Conservation (phyloP, 1,140 invertebrate species). For the Antheraea pernyi region DNA sequence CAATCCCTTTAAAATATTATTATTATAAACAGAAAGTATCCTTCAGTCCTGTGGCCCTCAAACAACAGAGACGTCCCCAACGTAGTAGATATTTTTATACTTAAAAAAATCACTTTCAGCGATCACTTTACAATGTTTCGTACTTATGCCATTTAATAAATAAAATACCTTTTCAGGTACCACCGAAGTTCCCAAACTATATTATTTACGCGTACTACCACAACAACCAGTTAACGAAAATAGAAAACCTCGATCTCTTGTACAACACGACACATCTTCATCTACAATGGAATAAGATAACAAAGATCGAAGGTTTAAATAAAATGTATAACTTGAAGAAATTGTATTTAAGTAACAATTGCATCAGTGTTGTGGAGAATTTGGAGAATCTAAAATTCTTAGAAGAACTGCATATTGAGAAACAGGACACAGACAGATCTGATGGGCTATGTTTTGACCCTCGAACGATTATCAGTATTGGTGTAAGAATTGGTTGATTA, state of each 20-base stretch:
- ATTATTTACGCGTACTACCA: conserved; percentile 83
- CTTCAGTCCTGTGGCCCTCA: no score
- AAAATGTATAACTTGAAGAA: conserved; percentile 81
- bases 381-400: conserved; percentile 81
- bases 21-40: no score
- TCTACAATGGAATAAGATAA: conserved; percentile 84
- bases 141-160: neutral
- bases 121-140: no score
- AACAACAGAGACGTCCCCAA: no score
- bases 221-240: conserved; percentile 81
- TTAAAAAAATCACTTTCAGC: no score
- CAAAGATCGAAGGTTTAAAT: conserved; percentile 82
- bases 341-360: conserved; percentile 84
- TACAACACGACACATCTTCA: conserved; percentile 83
- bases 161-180: conserved; percentile 68
- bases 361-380: conserved; percentile 84
- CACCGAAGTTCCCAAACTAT: conserved; percentile 73
- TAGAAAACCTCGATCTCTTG: conserved; percentile 81
- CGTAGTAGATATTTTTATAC: no score
- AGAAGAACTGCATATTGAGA: conserved; percentile 84
- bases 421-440: conserved; percentile 79
- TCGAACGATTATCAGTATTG: conserved; percentile 79
- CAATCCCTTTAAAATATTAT: no score
- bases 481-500: conserved; percentile 68
- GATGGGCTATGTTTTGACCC: conserved; percentile 85